A percentile compares a stretch with the other conserved stretches of the same genome.
phyloP scores from a whole-genome alignment of 2,888 invertebrate species.

The Candidula unifasciata region DNA sequence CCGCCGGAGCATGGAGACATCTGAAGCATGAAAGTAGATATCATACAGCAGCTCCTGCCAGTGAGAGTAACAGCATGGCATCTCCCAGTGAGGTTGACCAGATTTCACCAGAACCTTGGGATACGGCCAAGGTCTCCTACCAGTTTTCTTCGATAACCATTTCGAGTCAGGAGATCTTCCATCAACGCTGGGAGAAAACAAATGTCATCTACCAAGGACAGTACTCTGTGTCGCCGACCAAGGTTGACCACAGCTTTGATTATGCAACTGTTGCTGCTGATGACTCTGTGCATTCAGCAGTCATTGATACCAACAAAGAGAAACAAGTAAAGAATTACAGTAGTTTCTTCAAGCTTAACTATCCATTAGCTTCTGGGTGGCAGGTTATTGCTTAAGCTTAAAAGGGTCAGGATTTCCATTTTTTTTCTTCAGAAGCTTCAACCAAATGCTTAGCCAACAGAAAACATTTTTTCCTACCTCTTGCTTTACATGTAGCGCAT shows the following conservation, averaged over 20 bases:
- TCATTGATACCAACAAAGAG: background rate
- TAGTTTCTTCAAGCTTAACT: background rate
- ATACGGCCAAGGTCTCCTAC: constrained; percentile 22
- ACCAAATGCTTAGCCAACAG: too few relatives aligned
- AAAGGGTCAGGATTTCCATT: background rate
- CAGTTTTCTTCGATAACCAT: background rate
- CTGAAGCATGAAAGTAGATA: background rate
- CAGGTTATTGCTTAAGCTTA: background rate
- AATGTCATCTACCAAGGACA: constrained; percentile 59
- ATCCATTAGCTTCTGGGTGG: background rate
- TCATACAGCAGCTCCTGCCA: background rate
- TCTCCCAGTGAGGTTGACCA: background rate
- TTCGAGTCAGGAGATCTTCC: constrained; percentile 5
- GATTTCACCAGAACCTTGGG: constrained; percentile 25
- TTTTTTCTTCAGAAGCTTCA: too few relatives aligned
- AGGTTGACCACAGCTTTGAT: constrained; percentile 81
- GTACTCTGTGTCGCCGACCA: constrained; percentile 54
- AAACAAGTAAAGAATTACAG: constrained; percentile 8
- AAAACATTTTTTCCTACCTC: too few relatives aligned
- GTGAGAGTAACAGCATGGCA: background rate
- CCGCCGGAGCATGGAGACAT: constrained; percentile 13
- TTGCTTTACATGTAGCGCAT: too few relatives aligned
- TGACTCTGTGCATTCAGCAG: constrained; percentile 60
- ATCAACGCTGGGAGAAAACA: constrained; percentile 3
- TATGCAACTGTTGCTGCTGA: constrained; percentile 80